phyloP scores from a whole-genome alignment of 2,888 invertebrate species.

The Drosophila leonis region DNA sequence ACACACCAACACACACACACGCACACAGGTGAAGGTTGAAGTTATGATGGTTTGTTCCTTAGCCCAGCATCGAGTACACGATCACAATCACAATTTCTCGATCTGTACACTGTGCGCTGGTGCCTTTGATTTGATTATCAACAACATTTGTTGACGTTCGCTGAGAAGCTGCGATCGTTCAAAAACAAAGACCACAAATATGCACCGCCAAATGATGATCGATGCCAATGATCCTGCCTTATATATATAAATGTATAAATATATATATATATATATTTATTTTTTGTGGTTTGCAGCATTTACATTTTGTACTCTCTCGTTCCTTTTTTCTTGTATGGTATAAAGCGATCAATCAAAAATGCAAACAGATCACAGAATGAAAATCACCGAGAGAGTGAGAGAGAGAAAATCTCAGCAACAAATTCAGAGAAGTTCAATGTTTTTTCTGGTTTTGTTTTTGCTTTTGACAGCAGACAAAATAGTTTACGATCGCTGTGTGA shows the following conservation, averaged over 20 bases:
- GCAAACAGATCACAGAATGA: conserved; percentile 62
- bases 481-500: conserved; percentile 77
- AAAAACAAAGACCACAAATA: conserved; percentile 21
- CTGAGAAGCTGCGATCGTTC: conserved; percentile 49
- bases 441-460: neutral
- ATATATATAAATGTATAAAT: conserved; percentile 17
- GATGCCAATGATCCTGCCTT: conserved; percentile 57
- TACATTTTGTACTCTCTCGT: conserved; percentile 73
- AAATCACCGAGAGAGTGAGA: conserved; percentile 24
- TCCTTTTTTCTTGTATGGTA: conserved; percentile 61
- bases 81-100: conserved; percentile 56
- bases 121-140: conserved; percentile 76
- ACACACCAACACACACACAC: conserved; percentile 25
- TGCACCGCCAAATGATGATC: conserved; percentile 77
- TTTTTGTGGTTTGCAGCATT: conserved; percentile 54
- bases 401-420: neutral
- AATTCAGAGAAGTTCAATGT: conserved; percentile 53
- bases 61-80: conserved; percentile 37
- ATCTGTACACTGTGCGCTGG: conserved; percentile 37
- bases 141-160: conserved; percentile 52
- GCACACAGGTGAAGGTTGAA: conserved; percentile 71
- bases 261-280: conserved; percentile 21
- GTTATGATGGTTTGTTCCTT: conserved; percentile 75
- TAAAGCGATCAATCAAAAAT: conserved; percentile 85
- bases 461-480: conserved; percentile 76